Evolutionary conservation across 1,140 invertebrate species (phyloP), one percentile per base, ranked within the genome.

Genomic region (Drosophila ogumai): DNA sequence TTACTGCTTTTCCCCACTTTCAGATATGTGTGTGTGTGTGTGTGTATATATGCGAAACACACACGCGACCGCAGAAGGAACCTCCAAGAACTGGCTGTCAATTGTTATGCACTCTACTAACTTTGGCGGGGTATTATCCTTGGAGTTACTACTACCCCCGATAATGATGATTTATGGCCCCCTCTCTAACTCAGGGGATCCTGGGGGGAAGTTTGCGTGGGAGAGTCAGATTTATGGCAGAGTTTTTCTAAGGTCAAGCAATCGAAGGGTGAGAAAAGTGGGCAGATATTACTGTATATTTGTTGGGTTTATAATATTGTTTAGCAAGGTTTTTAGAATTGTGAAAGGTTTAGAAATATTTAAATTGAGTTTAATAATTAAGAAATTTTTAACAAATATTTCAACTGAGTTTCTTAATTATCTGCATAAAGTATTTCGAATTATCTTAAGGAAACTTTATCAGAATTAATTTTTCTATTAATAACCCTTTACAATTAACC

Each of bases 101-200:
- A 75, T 75, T 75, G 72, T 57, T 66, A 76, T 75, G 72, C 73
- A 75, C 60, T 75, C 52, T 72, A 66, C 72, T 56, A 75, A 75
- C 69, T 72, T 73, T 59, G 36, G 67, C 67, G 31, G 69, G 36
- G 54, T 72, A 50, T 73, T 73, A 73, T 73, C 69, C 69, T 78
- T 63, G 63, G 78, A 79, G 74, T 43, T 73, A 50, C 54, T 40
- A 50, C 43, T 32, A 41, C 43, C 57, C 54, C 28, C n/a, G 66
- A 73, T 73, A 73, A 73, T 73, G 68, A 59, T 73, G 67, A 73
- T 73, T 73, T 73, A 73, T 73, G 69, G 17, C 67, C 36, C 25
- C 17, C 44, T 19, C 15, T 50, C 43, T 31, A 50, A 63, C 56
- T 59, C 60, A 28, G 65, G 69, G 65, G 76, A 59, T 44, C 17